Conservation (phyloP, 2,888 invertebrate genomes). For the Yponomeuta malinellus region DNA sequence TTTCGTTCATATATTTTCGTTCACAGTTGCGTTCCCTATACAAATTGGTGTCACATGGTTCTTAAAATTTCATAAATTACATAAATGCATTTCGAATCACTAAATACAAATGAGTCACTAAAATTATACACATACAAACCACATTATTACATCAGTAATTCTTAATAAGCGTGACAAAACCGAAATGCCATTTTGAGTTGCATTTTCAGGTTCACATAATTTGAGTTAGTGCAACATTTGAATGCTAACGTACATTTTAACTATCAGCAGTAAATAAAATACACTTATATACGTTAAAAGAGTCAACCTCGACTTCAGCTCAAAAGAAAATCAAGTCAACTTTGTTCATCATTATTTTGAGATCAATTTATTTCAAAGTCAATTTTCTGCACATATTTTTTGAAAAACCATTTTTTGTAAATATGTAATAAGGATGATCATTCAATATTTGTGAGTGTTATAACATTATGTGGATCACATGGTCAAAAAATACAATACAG, state of each 20-base stretch:
- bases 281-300: neutral
- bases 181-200: too few relatives aligned
- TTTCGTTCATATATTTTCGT: constrained; percentile 12
- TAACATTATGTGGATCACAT: too few relatives aligned
- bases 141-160: too few relatives aligned
- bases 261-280: too few relatives aligned
- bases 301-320: neutral
- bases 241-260: too few relatives aligned
- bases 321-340: neutral
- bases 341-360: neutral
- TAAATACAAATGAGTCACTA: neutral
- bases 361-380: neutral
- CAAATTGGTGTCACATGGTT: constrained; percentile 27
- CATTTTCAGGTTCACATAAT: too few relatives aligned
- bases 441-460: too few relatives aligned
- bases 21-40: constrained; percentile 8
- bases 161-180: too few relatives aligned
- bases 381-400: neutral
- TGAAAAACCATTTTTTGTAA: too few relatives aligned
- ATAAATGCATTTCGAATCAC: constrained; percentile 14
- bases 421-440: too few relatives aligned
- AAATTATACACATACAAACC: neutral
- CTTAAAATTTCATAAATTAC: constrained; percentile 22
- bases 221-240: too few relatives aligned
- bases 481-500: too few relatives aligned